phyloP scores from a whole-genome alignment of 2,888 invertebrate species.

The Odontocolon sp. region DNA sequence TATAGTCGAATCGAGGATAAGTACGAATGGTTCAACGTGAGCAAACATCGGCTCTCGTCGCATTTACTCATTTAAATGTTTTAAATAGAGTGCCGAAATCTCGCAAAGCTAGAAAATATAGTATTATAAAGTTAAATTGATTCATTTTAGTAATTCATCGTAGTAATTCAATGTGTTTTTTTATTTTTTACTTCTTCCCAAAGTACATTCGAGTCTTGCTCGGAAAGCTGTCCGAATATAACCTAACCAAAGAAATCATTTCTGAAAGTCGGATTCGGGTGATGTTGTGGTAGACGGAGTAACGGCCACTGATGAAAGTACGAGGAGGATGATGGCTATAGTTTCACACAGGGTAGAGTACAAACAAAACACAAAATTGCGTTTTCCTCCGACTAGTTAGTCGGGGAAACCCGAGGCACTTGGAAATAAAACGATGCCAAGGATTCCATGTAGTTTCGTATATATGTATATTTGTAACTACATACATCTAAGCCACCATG shows the following conservation, averaged over 20 bases:
- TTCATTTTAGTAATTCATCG: too few relatives aligned
- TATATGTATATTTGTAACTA: neutral
- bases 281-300: conserved; percentile 16
- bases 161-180: too few relatives aligned
- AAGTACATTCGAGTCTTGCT: too few relatives aligned
- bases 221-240: conserved; percentile 5
- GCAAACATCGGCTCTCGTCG: too few relatives aligned
- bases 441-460: neutral
- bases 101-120: neutral
- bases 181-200: too few relatives aligned
- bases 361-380: conserved; percentile 48
- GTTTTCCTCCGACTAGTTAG: conserved; percentile 31
- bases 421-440: conserved; percentile 40
- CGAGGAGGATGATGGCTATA: conserved; percentile 29
- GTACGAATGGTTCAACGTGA: too few relatives aligned
- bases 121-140: too few relatives aligned
- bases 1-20: too few relatives aligned
- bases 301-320: conserved; percentile 42
- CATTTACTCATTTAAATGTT: too few relatives aligned
- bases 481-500: neutral
- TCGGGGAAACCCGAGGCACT: conserved; percentile 34
- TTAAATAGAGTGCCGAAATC: neutral
- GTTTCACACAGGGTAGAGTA: conserved; percentile 26
- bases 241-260: conserved; percentile 23
- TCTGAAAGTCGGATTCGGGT: conserved; percentile 29